phyloP scores from a whole-genome alignment of 1,140 invertebrate genomes.

The Agrypnia vestita region DNA sequence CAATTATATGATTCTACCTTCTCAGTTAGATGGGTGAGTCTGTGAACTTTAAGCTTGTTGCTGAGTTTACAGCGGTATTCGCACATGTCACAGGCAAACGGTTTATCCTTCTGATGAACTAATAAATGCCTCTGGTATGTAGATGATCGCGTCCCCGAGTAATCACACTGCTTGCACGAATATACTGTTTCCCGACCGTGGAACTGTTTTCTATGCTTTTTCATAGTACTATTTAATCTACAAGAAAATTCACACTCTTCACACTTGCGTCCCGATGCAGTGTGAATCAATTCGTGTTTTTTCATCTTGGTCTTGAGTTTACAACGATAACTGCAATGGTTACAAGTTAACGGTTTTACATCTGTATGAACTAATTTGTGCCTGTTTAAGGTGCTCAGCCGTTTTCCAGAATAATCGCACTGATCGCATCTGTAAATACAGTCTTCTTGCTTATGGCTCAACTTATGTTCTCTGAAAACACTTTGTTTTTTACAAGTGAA shows the following conservation, averaged over 20 bases:
- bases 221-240: conserved; percentile 23
- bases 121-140: conserved; percentile 24
- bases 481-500: not conserved
- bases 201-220: conserved; percentile 6
- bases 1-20: conserved; percentile 10
- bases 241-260: conserved; percentile 27
- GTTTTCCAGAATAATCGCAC: conserved; percentile 23
- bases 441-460: not conserved
- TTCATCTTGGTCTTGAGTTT: conserved; percentile 34
- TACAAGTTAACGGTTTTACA: conserved; percentile 10
- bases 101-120: conserved; percentile 23
- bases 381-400: conserved; percentile 17
- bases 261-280: not conserved
- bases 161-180: conserved; percentile 25
- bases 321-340: conserved; percentile 32
- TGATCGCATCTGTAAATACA: conserved; percentile 26
- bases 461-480: conserved; percentile 9
- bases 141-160: not conserved
- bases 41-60: conserved; percentile 37
- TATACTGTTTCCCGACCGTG: conserved; percentile 12
- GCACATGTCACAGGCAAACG: conserved; percentile 30
- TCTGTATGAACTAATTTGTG: conserved; percentile 33
- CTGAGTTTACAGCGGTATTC: conserved; percentile 35
- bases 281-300: conserved; percentile 26
- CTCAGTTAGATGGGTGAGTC: not conserved